Conservation (phyloP, 1,140 invertebrate species). For the Pseudachorutes palmiensis region DNA sequence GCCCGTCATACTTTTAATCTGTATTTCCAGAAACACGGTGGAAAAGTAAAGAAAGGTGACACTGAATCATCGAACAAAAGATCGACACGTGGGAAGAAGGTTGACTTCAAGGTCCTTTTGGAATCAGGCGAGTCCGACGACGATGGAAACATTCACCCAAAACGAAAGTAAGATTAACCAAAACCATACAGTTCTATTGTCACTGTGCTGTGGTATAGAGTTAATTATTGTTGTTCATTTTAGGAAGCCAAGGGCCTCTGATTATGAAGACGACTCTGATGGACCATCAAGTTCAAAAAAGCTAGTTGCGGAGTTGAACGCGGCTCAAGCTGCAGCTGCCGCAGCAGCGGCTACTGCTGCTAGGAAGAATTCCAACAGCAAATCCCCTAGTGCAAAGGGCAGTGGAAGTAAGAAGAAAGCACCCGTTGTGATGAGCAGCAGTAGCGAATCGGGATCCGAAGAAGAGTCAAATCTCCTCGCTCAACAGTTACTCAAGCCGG, state of each 20-base stretch:
- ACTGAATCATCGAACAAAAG: slow-evolving; percentile 45
- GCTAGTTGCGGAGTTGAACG: slow-evolving; percentile 45
- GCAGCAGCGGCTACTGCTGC: slow-evolving; percentile 20
- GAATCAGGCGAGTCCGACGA: slow-evolving; percentile 46
- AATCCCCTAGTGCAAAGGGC: background rate
- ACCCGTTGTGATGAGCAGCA: background rate
- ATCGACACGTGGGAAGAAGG: slow-evolving; percentile 58
- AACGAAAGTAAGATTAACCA: slow-evolving; percentile 59
- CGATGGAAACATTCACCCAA: slow-evolving; percentile 39
- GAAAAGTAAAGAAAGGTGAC: slow-evolving; percentile 42
- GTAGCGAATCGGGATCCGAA: background rate
- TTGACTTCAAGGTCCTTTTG: slow-evolving; percentile 59
- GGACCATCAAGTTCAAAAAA: slow-evolving; percentile 47
- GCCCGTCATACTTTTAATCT: too few relatives aligned
- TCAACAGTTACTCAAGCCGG: background rate
- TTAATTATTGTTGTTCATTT: slow-evolving; percentile 12
- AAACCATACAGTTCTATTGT: too few relatives aligned
- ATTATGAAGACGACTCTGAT: slow-evolving; percentile 41
- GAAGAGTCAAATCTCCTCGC: background rate
- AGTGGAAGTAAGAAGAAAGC: background rate
- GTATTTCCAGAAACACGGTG: slow-evolving; percentile 22
- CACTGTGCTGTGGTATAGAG: too few relatives aligned
- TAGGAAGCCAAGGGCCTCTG: slow-evolving; percentile 21
- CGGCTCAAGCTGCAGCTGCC: slow-evolving; percentile 30
- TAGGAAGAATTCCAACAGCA: too few relatives aligned